Evolutionary conservation across 2,797 vertebrate genomes (phyloP).

Genomic region (Sebastolobus altivelis): DNA sequence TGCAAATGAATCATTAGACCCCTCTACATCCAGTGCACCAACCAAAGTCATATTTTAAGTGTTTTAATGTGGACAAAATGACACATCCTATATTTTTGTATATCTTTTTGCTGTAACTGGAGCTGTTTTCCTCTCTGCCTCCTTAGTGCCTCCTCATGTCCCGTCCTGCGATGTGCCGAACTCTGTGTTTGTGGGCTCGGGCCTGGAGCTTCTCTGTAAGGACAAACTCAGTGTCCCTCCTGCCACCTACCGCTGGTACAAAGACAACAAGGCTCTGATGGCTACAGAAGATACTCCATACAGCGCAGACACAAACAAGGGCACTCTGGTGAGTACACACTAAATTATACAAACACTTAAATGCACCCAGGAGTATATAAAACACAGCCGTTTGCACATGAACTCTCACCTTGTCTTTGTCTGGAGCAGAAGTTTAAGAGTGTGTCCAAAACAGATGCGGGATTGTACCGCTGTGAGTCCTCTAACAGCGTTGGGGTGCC

Average conservation of each 20-base stretch:
- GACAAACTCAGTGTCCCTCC: constrained; percentile 92
- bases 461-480: constrained; percentile 86
- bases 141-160: constrained; percentile 89
- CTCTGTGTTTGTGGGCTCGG: constrained; percentile 88
- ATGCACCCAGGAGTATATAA: neutral
- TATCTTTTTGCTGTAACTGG: neutral
- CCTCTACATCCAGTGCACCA: neutral
- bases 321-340: constrained; percentile 88
- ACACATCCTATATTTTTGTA: neutral
- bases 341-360: neutral
- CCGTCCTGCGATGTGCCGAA: constrained; percentile 91
- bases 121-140: neutral
- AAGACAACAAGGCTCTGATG: constrained; percentile 87
- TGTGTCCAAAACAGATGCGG: constrained; percentile 76
- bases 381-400: neutral
- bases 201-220: constrained; percentile 91
- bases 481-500: constrained; percentile 84
- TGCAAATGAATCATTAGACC: neutral
- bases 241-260: constrained; percentile 94
- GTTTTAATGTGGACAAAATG: neutral
- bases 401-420: constrained; percentile 2
- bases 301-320: constrained; percentile 88
- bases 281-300: constrained; percentile 83
- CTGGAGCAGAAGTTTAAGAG: constrained; percentile 82
- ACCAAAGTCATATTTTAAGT: neutral